Percentiles rank a stretch among this genome's conserved stretches.
Conservation (phyloP, 2,797 vertebrate genomes). For the Australoheros facetus region DNA sequence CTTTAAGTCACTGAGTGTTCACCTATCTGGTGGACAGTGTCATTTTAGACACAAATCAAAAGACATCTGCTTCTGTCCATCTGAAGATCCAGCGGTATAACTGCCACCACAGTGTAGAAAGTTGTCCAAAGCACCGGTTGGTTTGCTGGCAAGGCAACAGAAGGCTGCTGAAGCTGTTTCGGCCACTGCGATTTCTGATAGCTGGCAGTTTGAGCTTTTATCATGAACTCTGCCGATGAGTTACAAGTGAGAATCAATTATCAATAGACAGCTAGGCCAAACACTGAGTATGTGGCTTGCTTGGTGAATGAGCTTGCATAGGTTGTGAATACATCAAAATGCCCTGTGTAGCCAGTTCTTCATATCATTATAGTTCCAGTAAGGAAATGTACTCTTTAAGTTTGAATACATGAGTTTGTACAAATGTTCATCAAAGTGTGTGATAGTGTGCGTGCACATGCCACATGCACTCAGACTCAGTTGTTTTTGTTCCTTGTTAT, state of each 20-base stretch:
- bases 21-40: too few relatives aligned
- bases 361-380: neutral
- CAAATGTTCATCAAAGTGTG: neutral
- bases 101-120: conserved; percentile 21
- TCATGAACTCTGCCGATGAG: too few relatives aligned
- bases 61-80: neutral
- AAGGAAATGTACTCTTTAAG: neutral
- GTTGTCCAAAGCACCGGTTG: neutral
- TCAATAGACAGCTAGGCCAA: neutral
- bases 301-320: neutral
- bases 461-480: neutral
- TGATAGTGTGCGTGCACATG: neutral
- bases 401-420: conserved; percentile 6
- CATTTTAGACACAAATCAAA: neutral
- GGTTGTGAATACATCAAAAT: conserved; percentile 23
- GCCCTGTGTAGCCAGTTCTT: conserved; percentile 10
- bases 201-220: neutral
- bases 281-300: neutral
- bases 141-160: neutral
- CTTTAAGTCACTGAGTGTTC: neutral
- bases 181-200: neutral
- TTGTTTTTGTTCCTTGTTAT: neutral
- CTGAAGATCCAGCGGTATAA: neutral
- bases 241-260: too few relatives aligned
- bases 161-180: neutral